Percentiles rank a stretch among this genome's conserved stretches.
Conservation (phyloP, 1,140 invertebrate genomes). For the Nomia melanderi region DNA sequence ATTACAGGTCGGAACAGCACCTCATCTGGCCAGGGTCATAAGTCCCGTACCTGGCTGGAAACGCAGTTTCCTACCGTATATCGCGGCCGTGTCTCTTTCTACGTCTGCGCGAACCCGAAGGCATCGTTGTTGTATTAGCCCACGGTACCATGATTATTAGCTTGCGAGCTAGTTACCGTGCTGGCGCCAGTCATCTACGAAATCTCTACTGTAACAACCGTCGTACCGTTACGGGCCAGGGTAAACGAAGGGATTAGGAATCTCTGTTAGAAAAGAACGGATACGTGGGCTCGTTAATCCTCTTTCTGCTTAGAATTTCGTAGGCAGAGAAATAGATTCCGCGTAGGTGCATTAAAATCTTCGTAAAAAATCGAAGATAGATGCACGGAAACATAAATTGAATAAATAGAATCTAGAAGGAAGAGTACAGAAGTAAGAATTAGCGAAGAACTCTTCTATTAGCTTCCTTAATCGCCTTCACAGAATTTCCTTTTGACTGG, state of each 20-base stretch:
- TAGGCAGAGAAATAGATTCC: too few relatives aligned
- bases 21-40: conserved; percentile 75
- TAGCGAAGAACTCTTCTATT: too few relatives aligned
- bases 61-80: conserved; percentile 64
- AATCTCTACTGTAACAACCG: conserved; percentile 40
- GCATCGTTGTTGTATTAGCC: conserved; percentile 52
- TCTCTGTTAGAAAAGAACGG: conserved; percentile 18
- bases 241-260: conserved; percentile 50
- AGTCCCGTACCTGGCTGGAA: conserved; percentile 73
- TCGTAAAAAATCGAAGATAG: too few relatives aligned
- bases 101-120: conserved; percentile 13
- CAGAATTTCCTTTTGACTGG: too few relatives aligned
- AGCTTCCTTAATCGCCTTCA: too few relatives aligned
- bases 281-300: conserved; percentile 45
- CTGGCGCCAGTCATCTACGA: conserved; percentile 54
- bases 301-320: neutral
- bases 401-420: too few relatives aligned
- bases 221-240: conserved; percentile 45
- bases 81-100: conserved; percentile 18
- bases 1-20: conserved; percentile 74
- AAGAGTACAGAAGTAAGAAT: too few relatives aligned
- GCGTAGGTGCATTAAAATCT: too few relatives aligned
- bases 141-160: conserved; percentile 50
- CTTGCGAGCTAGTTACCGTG: conserved; percentile 54
- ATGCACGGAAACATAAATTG: too few relatives aligned